phyloP scores from a whole-genome alignment of 2,113 vertebrate genomes.

The Chitala chitala region DNA sequence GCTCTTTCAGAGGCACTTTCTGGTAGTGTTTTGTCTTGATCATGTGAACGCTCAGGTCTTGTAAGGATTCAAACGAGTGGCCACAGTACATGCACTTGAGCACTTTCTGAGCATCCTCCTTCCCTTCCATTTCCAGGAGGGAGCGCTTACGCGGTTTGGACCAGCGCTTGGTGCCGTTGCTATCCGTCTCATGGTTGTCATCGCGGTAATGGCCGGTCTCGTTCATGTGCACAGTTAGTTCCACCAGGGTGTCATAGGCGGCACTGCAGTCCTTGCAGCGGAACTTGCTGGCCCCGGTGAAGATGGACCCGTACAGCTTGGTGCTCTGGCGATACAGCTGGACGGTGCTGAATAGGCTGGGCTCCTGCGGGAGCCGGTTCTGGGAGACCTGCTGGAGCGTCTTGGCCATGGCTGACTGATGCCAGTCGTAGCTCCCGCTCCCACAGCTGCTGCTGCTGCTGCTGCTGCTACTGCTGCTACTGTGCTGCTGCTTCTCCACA shows the following conservation, averaged over 20 bases:
- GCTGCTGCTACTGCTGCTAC: conserved; percentile 88
- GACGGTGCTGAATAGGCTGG: conserved; percentile 95
- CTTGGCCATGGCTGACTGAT: conserved; percentile 94
- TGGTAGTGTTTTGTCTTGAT: conserved; percentile 99
- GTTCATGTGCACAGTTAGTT: conserved; percentile 97
- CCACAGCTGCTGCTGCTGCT: conserved; percentile 94
- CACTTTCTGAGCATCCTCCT: conserved; percentile 97
- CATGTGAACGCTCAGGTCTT: conserved; percentile 98
- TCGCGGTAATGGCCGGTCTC: conserved; percentile 96
- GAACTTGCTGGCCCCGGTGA: conserved; percentile 98
- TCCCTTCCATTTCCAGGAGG: conserved; percentile 95
- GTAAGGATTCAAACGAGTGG: conserved; percentile 97
- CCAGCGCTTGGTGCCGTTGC: conserved; percentile 89
- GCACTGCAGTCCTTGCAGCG: conserved; percentile 97
- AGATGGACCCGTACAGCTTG: conserved; percentile 96
- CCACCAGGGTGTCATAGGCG: conserved; percentile 93
- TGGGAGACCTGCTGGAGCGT: conserved; percentile 92
- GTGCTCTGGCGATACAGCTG: conserved; percentile 97
- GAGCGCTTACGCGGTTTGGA: conserved; percentile 97
- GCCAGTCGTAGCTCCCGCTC: conserved; percentile 94
- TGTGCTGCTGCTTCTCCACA: conserved; percentile 74
- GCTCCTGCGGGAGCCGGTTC: conserved; percentile 77
- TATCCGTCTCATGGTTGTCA: conserved; percentile 93
- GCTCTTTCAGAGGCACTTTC: conserved; percentile 99
- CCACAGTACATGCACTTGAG: conserved; percentile 99